Evolutionary conservation across 2,113 vertebrate species (phyloP).

Genomic region (Eublepharis macularius): DNA sequence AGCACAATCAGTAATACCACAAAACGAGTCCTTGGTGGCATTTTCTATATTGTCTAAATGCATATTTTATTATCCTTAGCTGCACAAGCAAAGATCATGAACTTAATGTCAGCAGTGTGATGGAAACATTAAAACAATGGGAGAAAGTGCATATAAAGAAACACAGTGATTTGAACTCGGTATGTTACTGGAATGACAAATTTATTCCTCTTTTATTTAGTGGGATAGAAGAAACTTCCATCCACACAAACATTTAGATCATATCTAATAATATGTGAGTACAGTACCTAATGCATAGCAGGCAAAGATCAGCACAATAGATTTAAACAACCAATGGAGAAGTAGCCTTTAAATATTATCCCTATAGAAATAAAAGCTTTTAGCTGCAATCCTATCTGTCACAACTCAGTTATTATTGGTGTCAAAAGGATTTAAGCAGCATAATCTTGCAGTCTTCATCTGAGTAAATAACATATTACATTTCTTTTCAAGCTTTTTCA

Average conservation of each 20-base stretch:
- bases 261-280: not conserved
- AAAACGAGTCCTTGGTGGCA: constrained; percentile 21
- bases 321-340: not conserved
- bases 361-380: not conserved
- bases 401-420: not conserved
- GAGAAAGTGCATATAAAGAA: not conserved
- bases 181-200: not conserved
- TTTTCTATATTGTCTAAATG: not conserved
- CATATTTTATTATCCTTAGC: not conserved
- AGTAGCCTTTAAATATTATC: not conserved
- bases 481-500: not conserved
- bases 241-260: not conserved
- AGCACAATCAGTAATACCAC: constrained; percentile 20
- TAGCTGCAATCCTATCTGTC: not conserved
- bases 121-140: not conserved
- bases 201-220: not conserved
- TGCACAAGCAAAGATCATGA: not conserved
- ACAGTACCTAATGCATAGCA: not conserved
- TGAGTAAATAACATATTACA: not conserved
- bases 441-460: not conserved
- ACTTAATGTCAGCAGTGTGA: not conserved
- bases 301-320: not conserved
- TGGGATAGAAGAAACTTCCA: not conserved
- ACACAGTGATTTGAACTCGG: constrained; percentile 24
- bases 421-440: not conserved